phyloP scores from a whole-genome alignment of 2,797 vertebrate genomes.

The Myotis vivesi region DNA sequence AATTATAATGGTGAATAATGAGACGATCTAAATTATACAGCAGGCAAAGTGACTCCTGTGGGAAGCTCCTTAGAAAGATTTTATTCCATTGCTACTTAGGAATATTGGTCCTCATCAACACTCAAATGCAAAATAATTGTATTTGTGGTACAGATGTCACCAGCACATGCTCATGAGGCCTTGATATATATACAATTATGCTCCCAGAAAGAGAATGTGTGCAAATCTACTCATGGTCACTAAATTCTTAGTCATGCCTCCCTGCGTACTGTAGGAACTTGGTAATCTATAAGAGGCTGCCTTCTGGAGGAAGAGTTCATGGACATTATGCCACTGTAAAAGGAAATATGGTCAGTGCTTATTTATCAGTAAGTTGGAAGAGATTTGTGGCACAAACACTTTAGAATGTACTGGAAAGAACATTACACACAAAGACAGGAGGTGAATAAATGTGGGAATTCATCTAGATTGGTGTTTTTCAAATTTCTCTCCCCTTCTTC shows the following conservation, averaged over 20 bases:
- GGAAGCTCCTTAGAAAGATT: conserved; percentile 20
- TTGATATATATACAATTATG: background rate
- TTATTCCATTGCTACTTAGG: background rate
- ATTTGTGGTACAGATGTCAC: background rate
- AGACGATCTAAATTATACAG: conserved; percentile 52
- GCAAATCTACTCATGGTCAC: background rate
- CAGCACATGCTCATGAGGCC: background rate
- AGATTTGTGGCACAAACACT: background rate
- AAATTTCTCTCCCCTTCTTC: background rate
- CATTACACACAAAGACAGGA: background rate
- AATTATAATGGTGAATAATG: conserved; percentile 38
- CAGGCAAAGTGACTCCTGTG: conserved; percentile 19
- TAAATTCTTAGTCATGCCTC: background rate
- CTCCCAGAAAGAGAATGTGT: background rate
- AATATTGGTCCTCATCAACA: background rate
- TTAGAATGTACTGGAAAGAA: background rate
- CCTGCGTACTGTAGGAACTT: background rate
- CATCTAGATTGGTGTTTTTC: background rate
- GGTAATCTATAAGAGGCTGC: background rate
- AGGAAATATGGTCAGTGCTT: background rate
- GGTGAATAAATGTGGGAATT: background rate
- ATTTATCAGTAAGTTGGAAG: background rate
- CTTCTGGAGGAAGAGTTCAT: background rate
- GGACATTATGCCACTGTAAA: background rate
- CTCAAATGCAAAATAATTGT: background rate